A percentile compares a stretch with the other conserved stretches of the same genome.
Evolutionary conservation across 2,888 invertebrate species (phyloP).

Genomic region (Leucophenga maculata): DNA sequence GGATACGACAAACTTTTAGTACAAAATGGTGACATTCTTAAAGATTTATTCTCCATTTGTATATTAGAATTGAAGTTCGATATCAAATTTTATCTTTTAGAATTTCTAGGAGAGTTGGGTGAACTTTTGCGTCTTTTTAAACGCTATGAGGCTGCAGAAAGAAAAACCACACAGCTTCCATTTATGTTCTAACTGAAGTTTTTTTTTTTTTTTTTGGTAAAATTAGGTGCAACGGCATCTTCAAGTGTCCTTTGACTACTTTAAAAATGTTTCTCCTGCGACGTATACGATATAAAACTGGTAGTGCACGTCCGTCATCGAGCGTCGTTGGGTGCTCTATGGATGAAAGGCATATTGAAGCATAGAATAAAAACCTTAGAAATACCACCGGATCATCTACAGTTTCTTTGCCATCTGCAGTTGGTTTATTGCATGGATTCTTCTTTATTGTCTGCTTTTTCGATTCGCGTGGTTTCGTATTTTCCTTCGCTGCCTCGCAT

Average conservation of each 20-base stretch:
- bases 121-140: no score
- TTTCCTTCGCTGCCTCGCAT: constrained; percentile 20
- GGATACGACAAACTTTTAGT: no score
- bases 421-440: constrained; percentile 42
- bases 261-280: constrained; percentile 36
- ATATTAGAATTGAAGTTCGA: no score
- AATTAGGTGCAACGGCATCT: no score
- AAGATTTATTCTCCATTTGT: no score
- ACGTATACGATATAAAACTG: constrained; percentile 53
- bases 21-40: no score
- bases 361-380: background rate
- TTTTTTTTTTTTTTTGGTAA: background rate
- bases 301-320: constrained; percentile 50
- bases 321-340: constrained; percentile 33
- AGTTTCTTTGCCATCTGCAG: constrained; percentile 21
- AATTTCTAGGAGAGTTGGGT: no score
- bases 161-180: no score
- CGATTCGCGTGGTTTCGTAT: background rate
- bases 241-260: constrained; percentile 46
- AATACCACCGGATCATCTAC: constrained; percentile 30
- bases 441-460: background rate
- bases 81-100: no score
- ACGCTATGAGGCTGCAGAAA: no score
- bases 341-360: no score
- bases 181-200: no score